Conservation (phyloP, 2,113 vertebrate genomes). For the Microcebus tavaratra region DNA sequence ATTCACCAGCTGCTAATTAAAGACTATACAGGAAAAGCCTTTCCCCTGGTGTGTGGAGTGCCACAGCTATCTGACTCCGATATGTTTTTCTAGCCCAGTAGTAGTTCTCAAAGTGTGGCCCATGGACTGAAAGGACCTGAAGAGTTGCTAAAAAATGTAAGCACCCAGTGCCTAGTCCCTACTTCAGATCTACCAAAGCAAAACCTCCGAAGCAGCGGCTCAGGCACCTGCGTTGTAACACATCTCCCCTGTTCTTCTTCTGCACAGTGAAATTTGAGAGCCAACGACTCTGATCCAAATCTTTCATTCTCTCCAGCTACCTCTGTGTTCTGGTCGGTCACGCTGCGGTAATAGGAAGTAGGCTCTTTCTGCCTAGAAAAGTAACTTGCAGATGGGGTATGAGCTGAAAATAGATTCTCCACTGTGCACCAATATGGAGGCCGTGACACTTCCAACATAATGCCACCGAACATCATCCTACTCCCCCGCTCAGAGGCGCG, state of each 20-base stretch:
- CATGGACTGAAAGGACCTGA: not conserved
- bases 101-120: not conserved
- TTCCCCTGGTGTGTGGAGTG: not conserved
- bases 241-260: not conserved
- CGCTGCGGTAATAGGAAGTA: not conserved
- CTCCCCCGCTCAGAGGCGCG: fast-evolving
- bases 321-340: slow-evolving; percentile 15
- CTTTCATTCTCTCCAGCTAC: not conserved
- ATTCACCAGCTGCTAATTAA: slow-evolving; percentile 22
- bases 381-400: not conserved
- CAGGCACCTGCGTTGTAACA: not conserved
- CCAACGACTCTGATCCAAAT: not conserved
- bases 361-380: slow-evolving; percentile 15
- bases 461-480: not conserved
- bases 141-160: not conserved
- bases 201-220: not conserved
- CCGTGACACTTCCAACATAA: not conserved
- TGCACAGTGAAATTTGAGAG: not conserved
- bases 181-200: not conserved
- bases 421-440: not conserved
- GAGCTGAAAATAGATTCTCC: slow-evolving; percentile 46
- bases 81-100: not conserved
- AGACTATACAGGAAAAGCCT: not conserved
- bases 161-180: not conserved
- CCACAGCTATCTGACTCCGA: not conserved